Evolutionary conservation across 2,113 vertebrate genomes (phyloP).

Genomic region (Poeciliopsis turrubarensis): DNA sequence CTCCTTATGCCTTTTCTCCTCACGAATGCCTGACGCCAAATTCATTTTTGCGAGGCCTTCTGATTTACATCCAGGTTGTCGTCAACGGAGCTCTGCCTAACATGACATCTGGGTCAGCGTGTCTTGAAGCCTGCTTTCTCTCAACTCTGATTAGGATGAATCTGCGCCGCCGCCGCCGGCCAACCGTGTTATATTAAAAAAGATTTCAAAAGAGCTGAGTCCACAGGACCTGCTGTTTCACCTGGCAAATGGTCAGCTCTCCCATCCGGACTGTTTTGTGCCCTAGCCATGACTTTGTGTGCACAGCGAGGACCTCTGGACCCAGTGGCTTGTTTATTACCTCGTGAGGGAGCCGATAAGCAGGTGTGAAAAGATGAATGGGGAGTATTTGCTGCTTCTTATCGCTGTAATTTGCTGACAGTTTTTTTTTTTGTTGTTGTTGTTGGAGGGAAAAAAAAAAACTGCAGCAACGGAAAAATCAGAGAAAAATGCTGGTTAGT

Average conservation of each 20-base stretch:
- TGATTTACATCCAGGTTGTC: not conserved
- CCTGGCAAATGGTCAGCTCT: constrained; percentile 33
- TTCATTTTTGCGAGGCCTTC: not conserved
- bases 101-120: not conserved
- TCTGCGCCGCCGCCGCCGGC: not conserved
- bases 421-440: not conserved
- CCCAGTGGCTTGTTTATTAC: constrained; percentile 46
- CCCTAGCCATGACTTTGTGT: constrained; percentile 73
- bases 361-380: constrained; percentile 51
- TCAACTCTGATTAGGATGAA: not conserved
- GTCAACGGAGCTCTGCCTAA: not conserved
- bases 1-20: not conserved
- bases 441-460: not conserved
- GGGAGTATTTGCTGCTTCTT: constrained; percentile 6
- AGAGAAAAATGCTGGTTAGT: not conserved
- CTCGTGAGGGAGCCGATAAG: constrained; percentile 32
- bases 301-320: constrained; percentile 47
- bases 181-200: constrained; percentile 5
- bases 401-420: not conserved
- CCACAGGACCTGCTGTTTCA: constrained; percentile 35
- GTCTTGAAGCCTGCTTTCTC: not conserved
- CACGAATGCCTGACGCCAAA: not conserved
- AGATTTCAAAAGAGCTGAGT: constrained; percentile 27
- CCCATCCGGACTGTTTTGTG: constrained; percentile 32
- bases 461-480: not conserved